Conservation (phyloP, 2,797 vertebrate genomes). For the Hyperoplus immaculatus region DNA sequence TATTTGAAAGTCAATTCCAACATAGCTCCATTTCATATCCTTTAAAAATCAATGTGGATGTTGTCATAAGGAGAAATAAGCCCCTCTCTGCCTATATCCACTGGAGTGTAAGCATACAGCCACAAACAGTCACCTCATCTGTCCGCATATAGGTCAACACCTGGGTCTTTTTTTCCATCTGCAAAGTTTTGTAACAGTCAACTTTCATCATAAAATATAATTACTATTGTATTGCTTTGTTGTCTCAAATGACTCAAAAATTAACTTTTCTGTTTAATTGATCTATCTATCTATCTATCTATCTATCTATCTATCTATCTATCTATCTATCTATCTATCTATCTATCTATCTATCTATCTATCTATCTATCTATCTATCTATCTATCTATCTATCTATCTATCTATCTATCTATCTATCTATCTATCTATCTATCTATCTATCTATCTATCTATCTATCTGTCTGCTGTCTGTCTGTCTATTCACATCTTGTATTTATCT, state of each 20-base stretch:
- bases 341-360: no score
- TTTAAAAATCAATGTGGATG: not conserved
- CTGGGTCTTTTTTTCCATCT: conserved; percentile 40
- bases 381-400: no score
- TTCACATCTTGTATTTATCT: no score
- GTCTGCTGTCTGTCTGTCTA: no score
- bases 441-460: no score
- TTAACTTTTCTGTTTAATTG: not conserved
- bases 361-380: no score
- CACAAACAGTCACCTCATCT: conserved; percentile 33
- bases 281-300: no score
- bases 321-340: no score
- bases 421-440: no score
- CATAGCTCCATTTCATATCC: conserved; percentile 2
- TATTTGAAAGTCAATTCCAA: not conserved
- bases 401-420: no score
- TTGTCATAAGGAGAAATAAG: conserved; percentile 31
- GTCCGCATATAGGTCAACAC: conserved; percentile 42
- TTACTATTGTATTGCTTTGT: not conserved
- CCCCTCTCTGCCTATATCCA: not conserved
- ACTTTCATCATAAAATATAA: not conserved
- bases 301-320: no score
- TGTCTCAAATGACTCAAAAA: not conserved
- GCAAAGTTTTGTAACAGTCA: conserved; percentile 12
- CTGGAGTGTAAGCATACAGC: conserved; percentile 32